Base-by-base conservation (phyloP, 1,140 invertebrate species). In the Holcopasites calliopsidis region DNA sequence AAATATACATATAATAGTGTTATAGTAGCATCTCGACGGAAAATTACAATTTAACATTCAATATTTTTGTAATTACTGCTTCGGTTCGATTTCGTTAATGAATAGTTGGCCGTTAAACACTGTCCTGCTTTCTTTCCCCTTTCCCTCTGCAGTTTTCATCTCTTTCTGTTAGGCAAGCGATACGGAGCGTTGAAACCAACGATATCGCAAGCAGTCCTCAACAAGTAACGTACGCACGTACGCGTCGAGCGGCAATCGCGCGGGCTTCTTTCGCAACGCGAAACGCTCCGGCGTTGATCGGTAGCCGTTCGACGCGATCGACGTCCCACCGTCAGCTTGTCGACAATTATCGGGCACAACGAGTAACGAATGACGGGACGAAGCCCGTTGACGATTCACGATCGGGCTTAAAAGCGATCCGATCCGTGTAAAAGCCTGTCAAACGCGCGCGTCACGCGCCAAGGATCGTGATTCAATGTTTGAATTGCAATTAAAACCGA, bases 401-500 rank as follows among this genome's bases (percentile, higher is more conserved):
- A 49, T 16, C 21, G 31, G 33, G 35, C 35, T 57, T 35, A 16
- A 65, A 33, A 47, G 28, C 28, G 42, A 31, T 3, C 26, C 64
- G 33, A 49, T 13, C 23, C n/a, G 44, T 47, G 16, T 47, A 47
- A 47, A n/a, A 47, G 44, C 44, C 44, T 18, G n/a, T 47, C 44
- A n/a, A 47, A 18, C 44, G 16, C 16, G 21, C 18, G 66, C 11
- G 31, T 28, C 65, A 10, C 38, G 40, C 33, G 5, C 21, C 11
- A 5, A 33, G 21, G 13, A 50, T 49, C 42, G 26, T 50, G 49
- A 71, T 71, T 71, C 69, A 71, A 61, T 71, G 50, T 71, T 71
- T 61, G 57, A 71, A 71, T 71, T 61, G 69, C 69, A 71, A 71
- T 71, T 71, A 71, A 71, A 71, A 71, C 55, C 69, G 49, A 65